Evolutionary conservation across 2,888 invertebrate genomes (phyloP).

Genomic region (Phortica magna): DNA sequence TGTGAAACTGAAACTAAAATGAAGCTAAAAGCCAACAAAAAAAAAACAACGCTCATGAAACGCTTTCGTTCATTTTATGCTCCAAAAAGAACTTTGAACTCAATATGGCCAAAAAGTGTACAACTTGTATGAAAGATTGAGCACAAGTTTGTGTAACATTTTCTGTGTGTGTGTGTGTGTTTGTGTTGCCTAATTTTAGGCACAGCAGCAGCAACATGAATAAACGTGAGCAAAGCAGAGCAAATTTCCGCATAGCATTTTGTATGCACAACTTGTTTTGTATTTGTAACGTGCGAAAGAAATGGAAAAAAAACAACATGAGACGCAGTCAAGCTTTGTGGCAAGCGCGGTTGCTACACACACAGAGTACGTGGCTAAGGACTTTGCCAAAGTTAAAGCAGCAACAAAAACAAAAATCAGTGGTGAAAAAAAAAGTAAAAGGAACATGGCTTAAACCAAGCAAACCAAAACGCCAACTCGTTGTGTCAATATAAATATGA

Average conservation of each 20-base stretch:
- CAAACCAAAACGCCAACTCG: too few relatives aligned
- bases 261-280: constrained; percentile 28
- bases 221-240: constrained; percentile 56
- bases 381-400: not conserved
- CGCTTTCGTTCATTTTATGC: not conserved
- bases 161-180: not conserved
- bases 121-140: too few relatives aligned
- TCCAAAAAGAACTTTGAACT: constrained; percentile 14
- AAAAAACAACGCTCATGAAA: not conserved
- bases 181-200: constrained; percentile 58
- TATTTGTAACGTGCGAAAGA: not conserved
- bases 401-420: constrained; percentile 8
- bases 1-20: constrained; percentile 11
- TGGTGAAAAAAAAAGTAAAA: not conserved
- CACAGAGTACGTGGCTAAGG: not conserved
- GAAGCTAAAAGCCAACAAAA: too few relatives aligned
- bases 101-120: not conserved
- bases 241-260: constrained; percentile 43
- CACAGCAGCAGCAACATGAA: constrained; percentile 47
- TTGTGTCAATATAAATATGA: constrained; percentile 12
- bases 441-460: constrained; percentile 1
- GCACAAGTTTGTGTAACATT: not conserved
- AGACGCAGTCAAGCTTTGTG: not conserved
- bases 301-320: not conserved
- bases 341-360: not conserved